A percentile compares a stretch with the other conserved stretches of the same genome.
Conservation (phyloP, 1,140 invertebrate species). For the Drosophila sp. region DNA sequence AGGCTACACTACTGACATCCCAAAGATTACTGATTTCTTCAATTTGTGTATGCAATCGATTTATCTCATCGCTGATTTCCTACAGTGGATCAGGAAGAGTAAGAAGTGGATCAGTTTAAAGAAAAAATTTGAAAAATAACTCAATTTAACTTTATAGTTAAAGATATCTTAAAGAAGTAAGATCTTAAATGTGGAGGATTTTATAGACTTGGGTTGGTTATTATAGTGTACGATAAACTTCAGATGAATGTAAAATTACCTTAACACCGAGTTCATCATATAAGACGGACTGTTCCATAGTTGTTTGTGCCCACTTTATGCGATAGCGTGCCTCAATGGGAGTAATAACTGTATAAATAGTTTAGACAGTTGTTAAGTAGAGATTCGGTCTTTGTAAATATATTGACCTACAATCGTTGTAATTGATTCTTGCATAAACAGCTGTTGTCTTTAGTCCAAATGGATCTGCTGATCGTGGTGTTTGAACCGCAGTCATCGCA, state of each 20-base stretch:
- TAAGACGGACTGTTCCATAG: conserved; percentile 34
- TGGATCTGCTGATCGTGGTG: conserved; percentile 12
- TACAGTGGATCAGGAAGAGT: background rate
- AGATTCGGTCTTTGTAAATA: background rate
- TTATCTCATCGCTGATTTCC: conserved; percentile 34
- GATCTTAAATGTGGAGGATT: too few species aligned
- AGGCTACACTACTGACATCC: background rate
- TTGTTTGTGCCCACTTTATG: conserved; percentile 43
- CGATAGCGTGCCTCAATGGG: conserved; percentile 60
- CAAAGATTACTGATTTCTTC: background rate
- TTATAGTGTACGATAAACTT: too few species aligned
- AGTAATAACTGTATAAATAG: conserved; percentile 9
- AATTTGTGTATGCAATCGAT: background rate
- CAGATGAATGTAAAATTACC: too few species aligned
- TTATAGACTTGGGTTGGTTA: too few species aligned
- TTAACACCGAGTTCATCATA: background rate
- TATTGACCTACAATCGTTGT: conserved; percentile 18
- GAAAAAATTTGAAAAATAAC: too few species aligned
- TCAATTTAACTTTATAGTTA: too few species aligned
- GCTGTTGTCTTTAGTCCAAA: background rate
- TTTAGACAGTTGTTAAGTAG: background rate
- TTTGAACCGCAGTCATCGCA: background rate
- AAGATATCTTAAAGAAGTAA: too few species aligned
- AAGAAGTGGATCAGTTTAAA: too few species aligned
- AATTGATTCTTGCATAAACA: background rate